Base-by-base conservation (phyloP, 1,140 invertebrate genomes). In the Tetraneura akinire region DNA sequence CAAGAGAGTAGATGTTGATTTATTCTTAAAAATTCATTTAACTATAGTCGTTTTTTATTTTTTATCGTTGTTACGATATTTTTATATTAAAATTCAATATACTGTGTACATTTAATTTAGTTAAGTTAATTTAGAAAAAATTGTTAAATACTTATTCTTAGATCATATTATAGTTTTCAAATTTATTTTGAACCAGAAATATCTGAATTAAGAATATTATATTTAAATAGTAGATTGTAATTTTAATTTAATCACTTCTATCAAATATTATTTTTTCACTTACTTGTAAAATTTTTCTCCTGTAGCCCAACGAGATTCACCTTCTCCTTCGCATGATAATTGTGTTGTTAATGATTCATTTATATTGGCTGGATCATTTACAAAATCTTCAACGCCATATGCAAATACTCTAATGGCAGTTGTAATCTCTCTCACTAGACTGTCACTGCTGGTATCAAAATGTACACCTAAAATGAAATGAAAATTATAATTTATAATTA, bases 401-500 rank as follows among this genome's bases (percentile, higher is more conserved):
- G 93, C 94, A 85, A 95, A 96, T 73, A 96, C 94, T 85, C 94
- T 93, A 32, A 96, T 92, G 5, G 94, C 94, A 26, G 93, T 94
- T 4, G 93, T 92, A 55, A 96, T 95, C 85, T 96, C 93, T 81
- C 91, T 91, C 81, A 95, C 91, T 9, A 96, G 86, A 37, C 92
- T 91, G 0, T 89, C 87, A 81, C 91, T 92, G 73, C 91, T 92
- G 23, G 95, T 96, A 84, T 97, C 94, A 83, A 96, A 97, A 85
- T 97, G 94, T 0, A 96, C 94, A 80, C 93, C 93, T 95, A 86
- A 0, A 84, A 83, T 62, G 26, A 53, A 23, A 80, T 47, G 45
- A n/a, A n/a, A n/a, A n/a, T n/a, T n/a, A n/a, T n/a, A n/a, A n/a
- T n/a, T n/a, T n/a, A n/a, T n/a, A n/a, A n/a, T n/a, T n/a, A n/a